Evolutionary conservation across 2,797 vertebrate genomes (phyloP), one percentile per base, ranked within the genome.

Genomic region (Onychomys arenicola): DNA sequence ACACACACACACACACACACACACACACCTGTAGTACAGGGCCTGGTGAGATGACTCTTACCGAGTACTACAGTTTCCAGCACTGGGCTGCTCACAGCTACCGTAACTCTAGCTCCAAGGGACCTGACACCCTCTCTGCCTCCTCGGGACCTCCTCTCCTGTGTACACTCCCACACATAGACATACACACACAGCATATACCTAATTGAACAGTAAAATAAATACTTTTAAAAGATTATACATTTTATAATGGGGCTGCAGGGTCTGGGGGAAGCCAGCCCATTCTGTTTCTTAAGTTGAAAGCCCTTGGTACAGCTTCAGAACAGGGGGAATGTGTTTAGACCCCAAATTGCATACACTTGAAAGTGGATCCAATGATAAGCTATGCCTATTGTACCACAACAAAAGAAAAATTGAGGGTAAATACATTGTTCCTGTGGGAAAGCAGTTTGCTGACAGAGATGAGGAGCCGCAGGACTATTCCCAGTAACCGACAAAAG

Each of bases 261-360:
- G 32, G 46, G 40, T 49, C 1, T 4, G 8, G 49, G 12, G 23
- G 17, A 1, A 5, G 12, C 25, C 7, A 32, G n/a, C 1, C 0
- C 12, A 8, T 17, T 67, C 78, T 13, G 37, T 59, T 32, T 78
- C 5, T 2, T 37, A 6, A 61, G 46, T 85, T 17, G 57, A 69
- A 43, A 32, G 23, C 32, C 52, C 43, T 13, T 0, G 3, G 29
- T 14, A 67, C 0, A 4, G 37, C 2, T 10, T 27, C 32, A 6
- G 23, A 63, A 9, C 5, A 0, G 1, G 10, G 49, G 2, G 19
- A n/a, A 29, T 16, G 21, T 13, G 2, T 85, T 16, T 29, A 21
- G 32, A 25, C 89, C 10, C 23, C 0, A 2, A 13, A 1, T 13
- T 17, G 37, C 0, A 2, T 10, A 3, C 25, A 10, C 23, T 73